Evolutionary conservation across 1,140 invertebrate species (phyloP), one percentile per base, ranked within the genome.

Genomic region (Brachionus manjavacas): DNA sequence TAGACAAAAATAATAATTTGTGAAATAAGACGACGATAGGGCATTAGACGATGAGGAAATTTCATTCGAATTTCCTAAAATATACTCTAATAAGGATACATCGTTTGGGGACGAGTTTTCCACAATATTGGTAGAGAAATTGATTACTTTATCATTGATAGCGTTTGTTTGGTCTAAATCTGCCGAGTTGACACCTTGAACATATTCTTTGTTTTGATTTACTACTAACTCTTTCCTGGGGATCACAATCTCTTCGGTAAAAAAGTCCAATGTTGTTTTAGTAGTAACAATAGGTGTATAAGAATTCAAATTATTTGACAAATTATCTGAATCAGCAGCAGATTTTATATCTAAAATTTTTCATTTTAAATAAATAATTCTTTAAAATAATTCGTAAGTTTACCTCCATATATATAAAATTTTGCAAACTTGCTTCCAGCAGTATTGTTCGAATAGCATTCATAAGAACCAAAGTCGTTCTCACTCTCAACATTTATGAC

Each of bases 341-440:
- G 52, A n/a, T 43, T 74, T 23, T 43, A 9, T 43, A 9, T 74
- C 39, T 41, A 41, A 20, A 20, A 74, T 35, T 23, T 43, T 16
- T 74, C n/a, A n/a, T 43, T 72, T 6, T 4, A 70, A 25, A 70
- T 31, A 28, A 35, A 16, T 70, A 31, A 31, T 70, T 28, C 16
- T 4, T 8, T 3, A 31, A 3, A 74, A 16, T 28, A 76, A 76
- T 35, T 20, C 20, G 8, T 41, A 16, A 31, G 6, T 12, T 28
- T 60, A 81, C 79, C 64, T 81, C 79, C 79, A 46, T 66, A 81
- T 12, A 81, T 41, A 9, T 81, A 64, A 81, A 68, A 64, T 64
- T 81, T 81, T 0, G 60, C 31, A 12, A 81, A 39, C 46, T 68
- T 60, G 14, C 35, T 64, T 7, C 79, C 79, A 81, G 79, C 79